Base-by-base conservation (phyloP, 2,113 vertebrate genomes). In the Erythrocebus patas region DNA sequence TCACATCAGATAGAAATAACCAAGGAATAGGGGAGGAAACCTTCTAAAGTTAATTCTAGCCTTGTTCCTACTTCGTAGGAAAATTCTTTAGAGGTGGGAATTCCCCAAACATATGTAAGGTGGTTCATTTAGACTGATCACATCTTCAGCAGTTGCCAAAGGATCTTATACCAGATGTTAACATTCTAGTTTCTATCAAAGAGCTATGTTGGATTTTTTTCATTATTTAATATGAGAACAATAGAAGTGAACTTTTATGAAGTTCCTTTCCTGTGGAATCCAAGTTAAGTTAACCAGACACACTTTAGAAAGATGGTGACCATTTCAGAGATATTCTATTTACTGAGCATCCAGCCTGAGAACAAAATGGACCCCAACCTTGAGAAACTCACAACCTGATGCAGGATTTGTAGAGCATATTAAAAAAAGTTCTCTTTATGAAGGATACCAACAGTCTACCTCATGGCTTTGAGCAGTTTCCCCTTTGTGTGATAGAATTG, bases 161-260 rank as follows among this genome's bases (percentile, higher is more conserved):
- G n/a, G 89, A 90, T 97, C 96, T 98, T 97, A 75, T 91, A 90
- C 75, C 95, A 96, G 84, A 35, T 95, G 68, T 90, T 97, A 97
- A 59, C 94, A 89, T 98, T 95, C 78, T 80, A 96, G 32, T 75
- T 96, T 94, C 32, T 95, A 94, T 97, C 95, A 98, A 89, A 97
- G 85, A 97, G 78, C 72, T 61, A 6, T 95, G 88, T 57, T 98
- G 76, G 45, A 27, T 64, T 89, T 86, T 97, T 89, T 92, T 93
- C 86, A 96, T 95, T 93, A 97, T 97, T 98, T 95, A 97, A 89
- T 97, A 95, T 68, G 73, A 95, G 92, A 96, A 97, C 96, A 98
- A 92, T 96, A 85, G 78, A 96, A 97, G 83, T 92, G 84, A 96
- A 97, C 92, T 97, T 97, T 85, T 48, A 73, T 68, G 23, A 98